These are phyloP conservation scores for Anas capensis DNA, from an alignment of 2,797 vertebrate genomes.

Conservation along the genomic window DNA sequence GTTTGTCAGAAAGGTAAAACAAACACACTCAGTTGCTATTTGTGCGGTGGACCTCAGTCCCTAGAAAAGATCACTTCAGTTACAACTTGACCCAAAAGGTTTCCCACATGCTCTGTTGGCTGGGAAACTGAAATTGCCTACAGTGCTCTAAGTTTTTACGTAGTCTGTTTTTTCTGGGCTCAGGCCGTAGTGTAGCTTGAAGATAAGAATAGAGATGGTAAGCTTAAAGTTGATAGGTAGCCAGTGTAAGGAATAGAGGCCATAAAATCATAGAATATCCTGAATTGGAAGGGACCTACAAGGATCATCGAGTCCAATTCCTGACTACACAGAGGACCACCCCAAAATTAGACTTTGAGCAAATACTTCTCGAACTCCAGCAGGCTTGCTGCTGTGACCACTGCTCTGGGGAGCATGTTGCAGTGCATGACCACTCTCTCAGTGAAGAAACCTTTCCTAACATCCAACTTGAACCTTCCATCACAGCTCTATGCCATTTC, in stretches of 20 bases:
- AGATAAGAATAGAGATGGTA: neutral
- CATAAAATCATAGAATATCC: no score
- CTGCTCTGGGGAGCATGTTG: no score
- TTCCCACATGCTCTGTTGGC: fast-evolving
- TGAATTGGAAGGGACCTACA: no score
- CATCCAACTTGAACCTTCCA: no score
- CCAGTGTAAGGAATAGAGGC: neutral
- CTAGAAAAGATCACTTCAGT: neutral
- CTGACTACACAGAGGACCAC: no score
- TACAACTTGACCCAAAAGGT: neutral
- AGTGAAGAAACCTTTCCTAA: no score
- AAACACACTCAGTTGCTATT: neutral
- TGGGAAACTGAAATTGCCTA: neutral
- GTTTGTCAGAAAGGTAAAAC: neutral
- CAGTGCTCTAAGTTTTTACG: neutral
- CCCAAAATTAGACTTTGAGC: no score
- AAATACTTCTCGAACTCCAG: no score
- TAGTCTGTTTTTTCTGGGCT: neutral
- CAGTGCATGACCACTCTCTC: no score
- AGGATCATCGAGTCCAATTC: no score
- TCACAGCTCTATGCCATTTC: no score
- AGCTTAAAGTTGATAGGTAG: neutral
- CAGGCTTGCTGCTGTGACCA: no score
- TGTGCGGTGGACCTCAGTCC: neutral
- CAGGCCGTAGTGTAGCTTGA: neutral